Evolutionary conservation across 2,113 vertebrate genomes (phyloP).

Genomic region (Urocolius indicus): DNA sequence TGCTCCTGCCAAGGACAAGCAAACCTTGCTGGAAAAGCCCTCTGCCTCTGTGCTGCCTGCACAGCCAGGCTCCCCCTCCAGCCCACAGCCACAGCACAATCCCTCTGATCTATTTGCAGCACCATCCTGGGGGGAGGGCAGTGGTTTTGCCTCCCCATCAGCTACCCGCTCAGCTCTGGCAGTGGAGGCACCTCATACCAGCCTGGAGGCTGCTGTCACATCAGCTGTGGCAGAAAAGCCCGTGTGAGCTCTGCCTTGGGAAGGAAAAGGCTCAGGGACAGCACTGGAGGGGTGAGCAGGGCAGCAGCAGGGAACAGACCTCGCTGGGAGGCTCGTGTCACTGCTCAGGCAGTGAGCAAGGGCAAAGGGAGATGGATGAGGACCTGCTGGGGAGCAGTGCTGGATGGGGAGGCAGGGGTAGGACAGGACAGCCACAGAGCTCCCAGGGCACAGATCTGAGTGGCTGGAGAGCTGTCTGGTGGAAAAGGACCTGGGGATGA

Average conservation of each 20-base stretch:
- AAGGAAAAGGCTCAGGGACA: background rate
- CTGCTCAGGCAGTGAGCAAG: background rate
- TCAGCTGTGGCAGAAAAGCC: background rate
- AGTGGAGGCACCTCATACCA: fast-evolving
- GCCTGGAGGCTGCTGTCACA: background rate
- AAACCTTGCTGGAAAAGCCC: background rate
- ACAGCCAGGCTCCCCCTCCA: background rate
- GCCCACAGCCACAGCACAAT: background rate
- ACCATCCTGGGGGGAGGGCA: background rate
- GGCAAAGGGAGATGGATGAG: background rate
- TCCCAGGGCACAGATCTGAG: background rate
- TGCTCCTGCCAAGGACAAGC: background rate
- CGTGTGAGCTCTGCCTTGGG: background rate
- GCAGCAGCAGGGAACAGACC: background rate
- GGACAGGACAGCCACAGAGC: background rate
- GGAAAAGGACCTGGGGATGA: too few relatives aligned
- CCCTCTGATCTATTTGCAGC: background rate
- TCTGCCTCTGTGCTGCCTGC: background rate
- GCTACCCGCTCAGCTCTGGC: background rate
- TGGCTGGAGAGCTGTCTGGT: too few relatives aligned
- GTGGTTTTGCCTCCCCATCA: background rate
- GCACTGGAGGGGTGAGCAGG: background rate
- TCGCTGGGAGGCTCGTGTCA: background rate
- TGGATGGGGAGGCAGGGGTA: background rate
- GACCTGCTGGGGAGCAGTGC: background rate